A percentile compares a stretch with the other conserved stretches of the same genome.
These are phyloP conservation scores for Diarsia rubi DNA, from an alignment of 2,888 invertebrate species.

Conservation along the genomic window DNA sequence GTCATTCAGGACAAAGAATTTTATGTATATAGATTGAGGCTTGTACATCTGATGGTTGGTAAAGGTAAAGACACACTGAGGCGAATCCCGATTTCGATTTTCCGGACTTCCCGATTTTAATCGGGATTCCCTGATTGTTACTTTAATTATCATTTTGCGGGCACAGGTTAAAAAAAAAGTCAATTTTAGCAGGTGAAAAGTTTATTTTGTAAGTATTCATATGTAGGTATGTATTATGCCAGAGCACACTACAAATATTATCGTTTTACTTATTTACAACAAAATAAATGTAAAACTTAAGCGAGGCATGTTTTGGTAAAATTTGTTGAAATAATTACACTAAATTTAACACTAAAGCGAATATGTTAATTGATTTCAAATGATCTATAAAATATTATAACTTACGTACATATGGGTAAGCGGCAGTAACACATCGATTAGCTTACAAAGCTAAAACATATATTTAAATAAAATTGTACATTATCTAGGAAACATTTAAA, in stretches of 20 bases:
- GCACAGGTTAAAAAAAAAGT: constrained; percentile 42
- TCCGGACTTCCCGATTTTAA: too few relatives aligned
- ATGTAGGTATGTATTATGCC: constrained; percentile 85
- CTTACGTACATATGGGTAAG: constrained; percentile 54
- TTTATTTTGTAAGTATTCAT: constrained; percentile 80
- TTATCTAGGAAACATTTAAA: constrained; percentile 80
- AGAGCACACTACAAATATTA: constrained; percentile 84
- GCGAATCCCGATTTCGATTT: neutral
- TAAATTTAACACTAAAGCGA: constrained; percentile 76
- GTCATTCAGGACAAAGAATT: too few relatives aligned
- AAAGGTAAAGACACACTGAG: neutral
- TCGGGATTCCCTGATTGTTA: neutral
- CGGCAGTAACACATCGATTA: constrained; percentile 59
- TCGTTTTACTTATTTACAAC: constrained; percentile 83
- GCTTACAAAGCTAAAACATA: constrained; percentile 66
- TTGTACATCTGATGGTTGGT: neutral
- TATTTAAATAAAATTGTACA: constrained; percentile 77
- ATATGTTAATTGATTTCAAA: constrained; percentile 60
- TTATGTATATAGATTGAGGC: too few relatives aligned
- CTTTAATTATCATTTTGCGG: neutral
- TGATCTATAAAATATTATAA: constrained; percentile 46
- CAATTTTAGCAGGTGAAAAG: constrained; percentile 83
- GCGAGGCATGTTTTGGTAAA: constrained; percentile 91
- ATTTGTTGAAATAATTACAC: constrained; percentile 85
- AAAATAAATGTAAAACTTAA: constrained; percentile 85